Conservation (phyloP, 2,113 vertebrate species). For the Crotalus helleri region DNA sequence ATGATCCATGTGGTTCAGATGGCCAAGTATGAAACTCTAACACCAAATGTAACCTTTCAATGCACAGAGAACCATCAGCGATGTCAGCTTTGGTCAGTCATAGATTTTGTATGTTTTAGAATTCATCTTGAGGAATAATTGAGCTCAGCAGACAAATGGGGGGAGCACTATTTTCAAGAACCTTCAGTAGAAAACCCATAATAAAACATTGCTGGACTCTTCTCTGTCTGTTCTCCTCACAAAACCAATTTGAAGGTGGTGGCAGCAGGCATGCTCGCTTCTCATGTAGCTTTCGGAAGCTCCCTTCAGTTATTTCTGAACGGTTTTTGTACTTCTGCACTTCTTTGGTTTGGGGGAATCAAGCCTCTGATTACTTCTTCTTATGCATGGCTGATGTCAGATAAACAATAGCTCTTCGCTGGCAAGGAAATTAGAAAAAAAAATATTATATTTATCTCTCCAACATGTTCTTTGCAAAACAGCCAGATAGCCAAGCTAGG, state of each 20-base stretch:
- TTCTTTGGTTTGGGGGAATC: neutral
- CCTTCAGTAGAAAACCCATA: too few relatives aligned
- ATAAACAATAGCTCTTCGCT: neutral
- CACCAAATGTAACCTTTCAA: constrained; percentile 22
- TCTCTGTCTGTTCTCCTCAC: neutral
- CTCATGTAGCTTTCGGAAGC: neutral
- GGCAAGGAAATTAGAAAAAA: neutral
- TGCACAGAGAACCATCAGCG: constrained; percentile 24
- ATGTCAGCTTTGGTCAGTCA: constrained; percentile 19
- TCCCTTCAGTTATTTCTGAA: neutral
- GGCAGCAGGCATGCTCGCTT: neutral
- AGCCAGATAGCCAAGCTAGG: neutral
- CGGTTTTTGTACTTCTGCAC: neutral
- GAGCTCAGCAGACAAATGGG: constrained; percentile 21
- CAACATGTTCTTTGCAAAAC: neutral
- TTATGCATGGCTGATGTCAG: neutral
- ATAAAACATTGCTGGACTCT: neutral
- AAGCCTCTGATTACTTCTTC: neutral
- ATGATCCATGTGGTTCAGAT: neutral
- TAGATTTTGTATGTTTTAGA: constrained; percentile 10
- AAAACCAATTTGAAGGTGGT: neutral
- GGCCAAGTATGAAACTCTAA: constrained; percentile 11
- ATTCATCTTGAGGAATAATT: constrained; percentile 42
- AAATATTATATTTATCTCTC: neutral
- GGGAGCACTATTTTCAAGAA: neutral